phyloP scores from a whole-genome alignment of 2,113 vertebrate genomes.

The Loxodonta africana region DNA sequence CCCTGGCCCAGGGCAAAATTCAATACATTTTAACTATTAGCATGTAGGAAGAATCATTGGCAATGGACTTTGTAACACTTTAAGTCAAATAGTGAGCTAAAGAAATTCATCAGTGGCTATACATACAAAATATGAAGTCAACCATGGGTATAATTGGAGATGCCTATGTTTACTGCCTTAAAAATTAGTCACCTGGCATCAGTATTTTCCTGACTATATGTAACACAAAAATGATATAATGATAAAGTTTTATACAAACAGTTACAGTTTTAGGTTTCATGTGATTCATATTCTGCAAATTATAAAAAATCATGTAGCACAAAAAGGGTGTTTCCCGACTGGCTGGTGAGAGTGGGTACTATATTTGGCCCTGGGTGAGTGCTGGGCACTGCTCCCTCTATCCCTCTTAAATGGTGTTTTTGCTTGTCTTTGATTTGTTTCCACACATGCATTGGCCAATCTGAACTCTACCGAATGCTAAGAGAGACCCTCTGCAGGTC shows the following conservation, averaged over 20 bases:
- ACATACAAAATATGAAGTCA: constrained; percentile 37
- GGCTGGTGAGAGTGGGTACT: not conserved
- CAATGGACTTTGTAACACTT: not conserved
- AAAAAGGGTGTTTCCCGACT: not conserved
- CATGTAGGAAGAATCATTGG: not conserved
- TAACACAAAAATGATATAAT: not conserved
- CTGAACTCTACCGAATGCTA: not conserved
- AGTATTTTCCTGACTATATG: not conserved
- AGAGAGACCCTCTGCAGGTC: not conserved
- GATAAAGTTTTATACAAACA: not conserved
- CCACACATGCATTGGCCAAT: not conserved
- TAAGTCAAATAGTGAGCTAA: not conserved
- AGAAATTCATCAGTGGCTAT: not conserved
- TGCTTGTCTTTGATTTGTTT: not conserved
- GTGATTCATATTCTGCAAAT: not conserved
- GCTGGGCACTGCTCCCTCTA: not conserved
- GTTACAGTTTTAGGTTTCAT: not conserved
- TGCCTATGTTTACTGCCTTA: not conserved
- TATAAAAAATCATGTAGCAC: not conserved
- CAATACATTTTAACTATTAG: not conserved
- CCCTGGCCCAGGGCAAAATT: not conserved
- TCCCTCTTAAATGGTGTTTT: not conserved
- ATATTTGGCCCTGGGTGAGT: not conserved
- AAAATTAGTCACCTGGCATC: constrained; percentile 48
- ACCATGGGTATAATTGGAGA: not conserved